These are phyloP conservation scores for Andrena praecox DNA, from an alignment of 2,888 invertebrate genomes.

Conservation along the genomic window DNA sequence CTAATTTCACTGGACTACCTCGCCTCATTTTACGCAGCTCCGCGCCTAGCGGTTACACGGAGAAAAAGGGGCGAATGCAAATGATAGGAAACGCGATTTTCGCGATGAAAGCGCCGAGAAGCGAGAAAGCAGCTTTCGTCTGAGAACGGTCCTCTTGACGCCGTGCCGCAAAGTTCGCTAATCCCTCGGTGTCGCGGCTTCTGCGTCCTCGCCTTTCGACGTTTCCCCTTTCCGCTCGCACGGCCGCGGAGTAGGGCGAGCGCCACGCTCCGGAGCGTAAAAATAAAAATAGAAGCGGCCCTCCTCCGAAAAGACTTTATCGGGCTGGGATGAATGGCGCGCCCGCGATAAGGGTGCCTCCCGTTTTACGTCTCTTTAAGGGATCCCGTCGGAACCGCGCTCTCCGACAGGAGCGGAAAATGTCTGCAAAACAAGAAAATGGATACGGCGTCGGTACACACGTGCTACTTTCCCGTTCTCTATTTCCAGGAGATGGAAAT, in stretches of 20 bases:
- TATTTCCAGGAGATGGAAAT: constrained; percentile 91
- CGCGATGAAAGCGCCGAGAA: constrained; percentile 14
- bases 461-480: constrained; percentile 26
- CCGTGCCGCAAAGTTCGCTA: constrained; percentile 45
- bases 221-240: neutral
- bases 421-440: neutral
- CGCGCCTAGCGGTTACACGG: neutral
- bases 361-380: neutral
- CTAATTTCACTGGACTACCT: too few species aligned
- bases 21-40: neutral
- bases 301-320: neutral
- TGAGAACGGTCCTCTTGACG: constrained; percentile 21
- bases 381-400: neutral
- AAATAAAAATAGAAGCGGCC: neutral
- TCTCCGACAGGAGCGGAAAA: neutral
- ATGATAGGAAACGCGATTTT: constrained; percentile 37
- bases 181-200: constrained; percentile 33
- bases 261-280: neutral
- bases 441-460: neutral
- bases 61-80: constrained; percentile 7
- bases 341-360: neutral
- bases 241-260: neutral
- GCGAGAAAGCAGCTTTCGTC: constrained; percentile 41
- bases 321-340: neutral
- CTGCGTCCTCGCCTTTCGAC: constrained; percentile 3